Base-by-base conservation (phyloP, 1,140 invertebrate genomes). In the Plectrocnemia conspersa region DNA sequence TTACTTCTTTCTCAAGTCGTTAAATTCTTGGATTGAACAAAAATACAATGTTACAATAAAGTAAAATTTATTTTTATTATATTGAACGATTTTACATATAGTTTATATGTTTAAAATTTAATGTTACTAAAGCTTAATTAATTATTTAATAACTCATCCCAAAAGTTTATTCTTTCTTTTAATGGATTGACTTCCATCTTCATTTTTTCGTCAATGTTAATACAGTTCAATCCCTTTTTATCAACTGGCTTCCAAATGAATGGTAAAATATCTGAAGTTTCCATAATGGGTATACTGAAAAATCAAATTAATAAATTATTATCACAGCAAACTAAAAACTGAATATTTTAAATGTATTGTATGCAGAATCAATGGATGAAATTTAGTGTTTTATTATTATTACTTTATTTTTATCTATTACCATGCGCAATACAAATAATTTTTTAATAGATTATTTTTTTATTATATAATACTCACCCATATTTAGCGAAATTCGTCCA, bases 401-500 rank as follows among this genome's bases (percentile, higher is more conserved):
- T n/a, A n/a, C n/a, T n/a, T n/a, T n/a, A n/a, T n/a, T n/a, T n/a
- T n/a, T n/a, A n/a, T n/a, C n/a, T n/a, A n/a, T n/a, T n/a, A n/a
- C n/a, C n/a, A n/a, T n/a, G n/a, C 29, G 29, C 9, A 32, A 32
- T 9, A 11, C 7, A 6, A 6, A 44, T 44, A 52, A 41, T 40
- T 11, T 10, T 7, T 29, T 9, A 7, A 29, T 13, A 29, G 7
- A 9, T 7, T 7, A 29, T 29, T 9, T 29, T 7, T 29, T 9
- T 29, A 13, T 9, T 9, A 29, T 29, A 13, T 13, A 29, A 53
- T 18, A 48, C 52, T n/a, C 52, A 59, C 58, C 52, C 53, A 24
- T 13, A 38, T 55, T 59, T 59, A 6, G 52, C 46, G 47, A 59
- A 59, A 33, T 78, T 78, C 2, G 72, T 70, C 75, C 75, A 77